A percentile compares a stretch with the other conserved stretches of the same genome.
Evolutionary conservation across 2,797 vertebrate genomes (phyloP).

Genomic region (Falco novaeseelandiae): DNA sequence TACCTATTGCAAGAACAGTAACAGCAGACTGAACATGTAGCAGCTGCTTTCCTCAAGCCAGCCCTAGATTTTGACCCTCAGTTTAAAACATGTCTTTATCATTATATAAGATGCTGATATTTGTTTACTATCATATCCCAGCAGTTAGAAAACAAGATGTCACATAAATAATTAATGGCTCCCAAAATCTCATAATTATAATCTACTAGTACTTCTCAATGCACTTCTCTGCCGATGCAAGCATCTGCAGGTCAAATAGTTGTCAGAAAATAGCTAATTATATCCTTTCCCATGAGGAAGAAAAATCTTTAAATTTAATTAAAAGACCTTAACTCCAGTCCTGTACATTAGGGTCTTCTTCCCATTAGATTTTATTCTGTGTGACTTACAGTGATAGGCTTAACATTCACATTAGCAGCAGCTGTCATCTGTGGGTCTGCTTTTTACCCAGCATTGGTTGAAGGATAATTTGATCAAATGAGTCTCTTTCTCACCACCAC

Average conservation of each 20-base stretch:
- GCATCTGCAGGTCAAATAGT: conserved; percentile 72
- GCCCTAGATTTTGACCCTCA: background rate
- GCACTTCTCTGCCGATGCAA: conserved; percentile 65
- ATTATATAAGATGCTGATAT: background rate
- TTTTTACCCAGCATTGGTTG: conserved; percentile 27
- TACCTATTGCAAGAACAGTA: background rate
- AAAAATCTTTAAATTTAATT: conserved; percentile 82
- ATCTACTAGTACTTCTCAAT: conserved; percentile 55
- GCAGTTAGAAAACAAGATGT: conserved; percentile 31
- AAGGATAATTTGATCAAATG: conserved; percentile 44
- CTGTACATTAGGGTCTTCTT: conserved; percentile 62
- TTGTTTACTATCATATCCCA: conserved; percentile 1
- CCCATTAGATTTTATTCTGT: conserved; percentile 56
- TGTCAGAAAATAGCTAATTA: conserved; percentile 78
- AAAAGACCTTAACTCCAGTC: conserved; percentile 72
- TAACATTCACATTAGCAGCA: conserved; percentile 48
- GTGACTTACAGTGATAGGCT: conserved; percentile 44
- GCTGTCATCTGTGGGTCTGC: conserved; percentile 27
- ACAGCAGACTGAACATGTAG: background rate
- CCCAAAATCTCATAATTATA: conserved; percentile 67
- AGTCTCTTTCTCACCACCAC: background rate
- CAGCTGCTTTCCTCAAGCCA: background rate
- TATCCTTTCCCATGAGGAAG: conserved; percentile 62
- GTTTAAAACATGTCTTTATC: background rate
- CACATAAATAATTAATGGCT: conserved; percentile 59